phyloP scores from a whole-genome alignment of 1,140 invertebrate species.

The Leucophenga varia region DNA sequence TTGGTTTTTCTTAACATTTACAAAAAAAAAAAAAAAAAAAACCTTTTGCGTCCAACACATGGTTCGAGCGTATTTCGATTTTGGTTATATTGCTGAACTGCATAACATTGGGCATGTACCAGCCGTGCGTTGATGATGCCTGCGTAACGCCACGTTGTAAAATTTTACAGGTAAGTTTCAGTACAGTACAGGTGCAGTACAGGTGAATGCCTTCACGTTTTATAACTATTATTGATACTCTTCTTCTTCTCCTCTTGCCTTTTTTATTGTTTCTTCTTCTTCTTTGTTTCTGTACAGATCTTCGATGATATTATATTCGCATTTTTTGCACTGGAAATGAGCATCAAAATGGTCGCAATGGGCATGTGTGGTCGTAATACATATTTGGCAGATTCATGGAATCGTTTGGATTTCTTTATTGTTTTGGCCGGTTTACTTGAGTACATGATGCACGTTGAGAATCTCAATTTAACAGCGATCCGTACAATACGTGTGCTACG shows the following conservation, averaged over 20 bases:
- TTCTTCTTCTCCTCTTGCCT: too few relatives aligned
- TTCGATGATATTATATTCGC: constrained; percentile 98
- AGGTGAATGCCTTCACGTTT: too few relatives aligned
- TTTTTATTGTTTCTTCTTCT: background rate
- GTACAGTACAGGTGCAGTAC: too few relatives aligned
- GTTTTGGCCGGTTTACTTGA: constrained; percentile 92
- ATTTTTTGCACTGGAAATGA: constrained; percentile 96
- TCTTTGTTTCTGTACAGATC: constrained; percentile 62
- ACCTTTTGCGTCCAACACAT: constrained; percentile 66
- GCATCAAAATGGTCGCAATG: constrained; percentile 98
- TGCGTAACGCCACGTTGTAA: constrained; percentile 90
- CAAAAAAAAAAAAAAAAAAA: too few relatives aligned
- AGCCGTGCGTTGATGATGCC: constrained; percentile 94
- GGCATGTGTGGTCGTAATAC: constrained; percentile 93
- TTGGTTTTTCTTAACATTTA: too few relatives aligned
- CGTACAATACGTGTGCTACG: constrained; percentile 95
- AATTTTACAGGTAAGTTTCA: constrained; percentile 78
- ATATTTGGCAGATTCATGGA: constrained; percentile 98
- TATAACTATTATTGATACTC: too few relatives aligned
- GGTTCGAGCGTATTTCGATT: constrained; percentile 99
- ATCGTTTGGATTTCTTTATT: constrained; percentile 97
- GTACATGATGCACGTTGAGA: constrained; percentile 93
- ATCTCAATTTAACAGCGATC: constrained; percentile 97
- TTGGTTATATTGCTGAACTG: constrained; percentile 98
- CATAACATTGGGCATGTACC: constrained; percentile 98